Conservation (phyloP, 2,797 vertebrate species). For the Hippoglossus hippoglossus region DNA sequence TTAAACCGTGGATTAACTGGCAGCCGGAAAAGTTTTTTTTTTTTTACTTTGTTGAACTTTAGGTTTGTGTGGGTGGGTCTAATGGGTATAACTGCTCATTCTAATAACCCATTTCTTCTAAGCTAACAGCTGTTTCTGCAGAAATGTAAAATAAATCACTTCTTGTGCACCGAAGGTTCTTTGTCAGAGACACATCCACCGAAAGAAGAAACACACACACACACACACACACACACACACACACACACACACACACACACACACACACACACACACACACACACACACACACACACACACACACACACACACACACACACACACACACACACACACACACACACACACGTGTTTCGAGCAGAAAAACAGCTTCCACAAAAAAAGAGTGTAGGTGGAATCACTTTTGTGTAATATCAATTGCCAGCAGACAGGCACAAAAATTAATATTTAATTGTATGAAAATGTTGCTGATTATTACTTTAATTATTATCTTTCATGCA, state of each 20-base stretch:
- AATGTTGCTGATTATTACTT: constrained; percentile 66
- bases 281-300: too few species aligned
- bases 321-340: too few species aligned
- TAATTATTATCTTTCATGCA: constrained; percentile 71
- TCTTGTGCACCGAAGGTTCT: constrained; percentile 8
- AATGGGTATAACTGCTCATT: constrained; percentile 7
- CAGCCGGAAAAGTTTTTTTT: neutral
- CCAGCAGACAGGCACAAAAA: constrained; percentile 38
- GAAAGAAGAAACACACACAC: neutral
- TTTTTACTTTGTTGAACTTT: neutral
- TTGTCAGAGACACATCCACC: neutral
- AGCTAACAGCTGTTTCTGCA: neutral
- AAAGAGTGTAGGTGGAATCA: constrained; percentile 28
- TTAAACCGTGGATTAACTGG: constrained; percentile 7
- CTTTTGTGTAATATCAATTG: constrained; percentile 27
- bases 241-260: too few species aligned
- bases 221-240: neutral
- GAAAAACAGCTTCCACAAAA: neutral
- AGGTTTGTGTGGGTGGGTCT: constrained; percentile 8
- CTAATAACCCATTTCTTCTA: too few species aligned
- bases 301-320: neutral
- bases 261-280: too few species aligned
- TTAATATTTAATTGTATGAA: constrained; percentile 61
- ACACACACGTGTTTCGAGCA: neutral
- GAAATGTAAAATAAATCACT: constrained; percentile 13